Evolutionary conservation across 2,797 vertebrate genomes (phyloP).

Genomic region (Aotus griseimembra): DNA sequence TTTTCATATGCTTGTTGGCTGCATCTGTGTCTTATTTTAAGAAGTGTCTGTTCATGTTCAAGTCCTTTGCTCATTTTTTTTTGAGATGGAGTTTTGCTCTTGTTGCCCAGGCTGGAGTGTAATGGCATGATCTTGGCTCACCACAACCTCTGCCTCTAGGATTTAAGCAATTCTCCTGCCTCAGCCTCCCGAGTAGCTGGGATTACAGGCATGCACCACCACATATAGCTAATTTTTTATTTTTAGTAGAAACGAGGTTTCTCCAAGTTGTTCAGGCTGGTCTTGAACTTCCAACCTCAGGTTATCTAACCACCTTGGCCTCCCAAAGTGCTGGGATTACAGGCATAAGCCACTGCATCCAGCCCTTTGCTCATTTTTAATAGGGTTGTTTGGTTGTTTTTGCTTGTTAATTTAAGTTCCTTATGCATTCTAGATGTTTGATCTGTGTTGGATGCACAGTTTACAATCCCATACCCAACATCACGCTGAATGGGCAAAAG

Average conservation of each 20-base stretch:
- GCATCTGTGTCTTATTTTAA: background rate
- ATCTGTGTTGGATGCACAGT: background rate
- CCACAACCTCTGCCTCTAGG: rapidly evolving
- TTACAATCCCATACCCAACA: background rate
- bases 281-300: background rate
- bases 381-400: background rate
- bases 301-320: background rate
- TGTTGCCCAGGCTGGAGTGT: background rate
- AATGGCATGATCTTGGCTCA: background rate
- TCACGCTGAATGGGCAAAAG: background rate
- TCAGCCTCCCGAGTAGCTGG: background rate
- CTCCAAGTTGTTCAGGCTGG: background rate
- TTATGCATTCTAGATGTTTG: background rate
- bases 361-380: background rate
- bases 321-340: background rate
- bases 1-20: background rate
- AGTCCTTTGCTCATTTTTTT: background rate
- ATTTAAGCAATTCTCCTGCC: background rate
- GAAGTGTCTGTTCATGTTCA: background rate
- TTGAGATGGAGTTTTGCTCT: background rate
- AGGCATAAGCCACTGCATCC: background rate
- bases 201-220: background rate
- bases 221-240: background rate
- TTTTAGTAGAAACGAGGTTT: background rate
- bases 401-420: background rate